A percentile compares a stretch with the other conserved stretches of the same genome.
Evolutionary conservation across 2,888 invertebrate species (phyloP).

Genomic region (Melanophora roralis): DNA sequence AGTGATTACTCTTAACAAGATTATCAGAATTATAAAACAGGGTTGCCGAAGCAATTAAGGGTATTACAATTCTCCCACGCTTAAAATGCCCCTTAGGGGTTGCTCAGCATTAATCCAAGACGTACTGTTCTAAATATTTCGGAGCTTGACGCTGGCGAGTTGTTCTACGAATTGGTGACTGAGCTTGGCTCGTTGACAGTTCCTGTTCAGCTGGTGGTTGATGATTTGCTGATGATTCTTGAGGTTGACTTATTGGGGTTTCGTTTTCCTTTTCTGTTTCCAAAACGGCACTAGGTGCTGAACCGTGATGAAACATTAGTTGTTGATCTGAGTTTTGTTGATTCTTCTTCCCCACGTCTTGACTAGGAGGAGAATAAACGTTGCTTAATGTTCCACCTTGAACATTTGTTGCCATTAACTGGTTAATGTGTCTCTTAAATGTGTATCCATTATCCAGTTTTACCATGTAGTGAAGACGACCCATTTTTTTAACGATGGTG

Average conservation of each 20-base stretch:
- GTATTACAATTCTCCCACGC: not conserved
- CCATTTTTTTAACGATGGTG: conserved; percentile 6
- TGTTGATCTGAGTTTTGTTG: conserved; percentile 1
- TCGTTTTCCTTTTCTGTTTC: not conserved
- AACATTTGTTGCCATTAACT: not conserved
- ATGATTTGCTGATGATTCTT: not conserved
- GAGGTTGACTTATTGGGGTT: not conserved
- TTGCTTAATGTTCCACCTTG: not conserved
- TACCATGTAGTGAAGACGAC: conserved; percentile 8
- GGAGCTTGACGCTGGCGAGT: not conserved
- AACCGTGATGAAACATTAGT: not conserved
- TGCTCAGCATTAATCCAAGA: not conserved
- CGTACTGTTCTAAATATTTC: conserved; percentile 3
- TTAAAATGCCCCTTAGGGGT: not conserved
- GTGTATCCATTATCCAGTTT: not conserved
- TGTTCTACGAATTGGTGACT: not conserved
- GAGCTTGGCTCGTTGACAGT: not conserved
- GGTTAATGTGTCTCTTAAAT: conserved; percentile 3
- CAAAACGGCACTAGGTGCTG: not conserved
- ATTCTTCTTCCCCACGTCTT: not conserved
- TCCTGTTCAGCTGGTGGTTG: not conserved
- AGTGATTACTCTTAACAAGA: not conserved
- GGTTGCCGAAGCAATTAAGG: not conserved
- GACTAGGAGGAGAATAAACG: not conserved
- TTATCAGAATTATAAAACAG: not conserved